phyloP scores from a whole-genome alignment of 2,797 vertebrate species.

The Tamandua tetradactyla region DNA sequence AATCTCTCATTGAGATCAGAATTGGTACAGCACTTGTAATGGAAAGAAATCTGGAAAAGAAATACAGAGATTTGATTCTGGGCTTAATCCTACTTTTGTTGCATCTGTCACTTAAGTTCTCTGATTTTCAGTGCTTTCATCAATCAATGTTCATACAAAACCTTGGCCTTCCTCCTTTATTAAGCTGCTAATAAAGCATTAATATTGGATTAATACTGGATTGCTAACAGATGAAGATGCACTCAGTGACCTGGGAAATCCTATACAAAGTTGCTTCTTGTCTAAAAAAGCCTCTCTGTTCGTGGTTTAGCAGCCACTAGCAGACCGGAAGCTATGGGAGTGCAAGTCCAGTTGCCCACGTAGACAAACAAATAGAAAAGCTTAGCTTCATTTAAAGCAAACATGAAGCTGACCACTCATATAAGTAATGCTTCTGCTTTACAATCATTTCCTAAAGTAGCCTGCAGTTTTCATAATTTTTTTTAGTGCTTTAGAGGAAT shows the following conservation, averaged over 20 bases:
- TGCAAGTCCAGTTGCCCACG: not conserved
- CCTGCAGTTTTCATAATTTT: conserved; percentile 40
- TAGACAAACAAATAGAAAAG: not conserved
- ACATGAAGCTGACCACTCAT: conserved; percentile 7
- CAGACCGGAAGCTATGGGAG: not conserved
- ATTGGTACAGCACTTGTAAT: not conserved
- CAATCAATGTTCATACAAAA: not conserved
- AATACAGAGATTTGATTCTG: not conserved
- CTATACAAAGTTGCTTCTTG: not conserved
- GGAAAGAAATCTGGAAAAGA: not conserved
- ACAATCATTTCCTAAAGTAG: not conserved
- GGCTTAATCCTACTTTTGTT: not conserved
- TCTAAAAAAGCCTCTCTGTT: not conserved
- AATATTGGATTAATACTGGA: too few relatives aligned
- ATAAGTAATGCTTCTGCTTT: not conserved
- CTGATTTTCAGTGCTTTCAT: not conserved
- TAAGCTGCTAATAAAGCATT: too few relatives aligned
- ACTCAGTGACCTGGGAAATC: not conserved
- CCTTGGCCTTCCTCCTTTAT: not conserved
- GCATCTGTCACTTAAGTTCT: not conserved
- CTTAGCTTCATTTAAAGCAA: conserved; percentile 55
- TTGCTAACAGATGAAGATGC: not conserved
- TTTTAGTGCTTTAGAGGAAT: conserved; percentile 32
- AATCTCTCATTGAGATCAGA: not conserved
- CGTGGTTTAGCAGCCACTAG: not conserved